Evolutionary conservation across 2,113 vertebrate genomes (phyloP).

Genomic region (Embiotoca jacksoni): DNA sequence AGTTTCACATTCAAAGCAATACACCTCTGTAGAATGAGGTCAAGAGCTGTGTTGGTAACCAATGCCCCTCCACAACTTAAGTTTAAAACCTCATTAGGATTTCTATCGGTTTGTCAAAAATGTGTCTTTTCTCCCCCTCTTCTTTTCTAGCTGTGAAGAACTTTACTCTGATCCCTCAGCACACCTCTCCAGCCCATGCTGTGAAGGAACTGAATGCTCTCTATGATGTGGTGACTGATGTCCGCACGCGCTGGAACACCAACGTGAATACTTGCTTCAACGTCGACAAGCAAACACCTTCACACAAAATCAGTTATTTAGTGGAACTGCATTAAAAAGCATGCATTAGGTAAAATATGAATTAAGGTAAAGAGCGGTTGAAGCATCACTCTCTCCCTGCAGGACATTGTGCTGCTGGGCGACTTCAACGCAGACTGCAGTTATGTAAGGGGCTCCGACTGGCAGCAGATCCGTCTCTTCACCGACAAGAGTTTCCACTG

Average conservation of each 20-base stretch:
- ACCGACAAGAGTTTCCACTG: constrained; percentile 89
- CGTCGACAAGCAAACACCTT: too few relatives aligned
- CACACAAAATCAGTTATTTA: background rate
- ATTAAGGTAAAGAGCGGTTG: background rate
- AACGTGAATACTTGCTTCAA: constrained; percentile 79
- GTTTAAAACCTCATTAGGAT: too few relatives aligned
- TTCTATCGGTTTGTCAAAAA: too few relatives aligned
- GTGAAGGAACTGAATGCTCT: constrained; percentile 87
- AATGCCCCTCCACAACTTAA: too few relatives aligned
- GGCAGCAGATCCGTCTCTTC: constrained; percentile 88
- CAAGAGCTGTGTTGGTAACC: too few relatives aligned
- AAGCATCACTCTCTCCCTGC: background rate
- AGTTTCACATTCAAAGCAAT: too few relatives aligned
- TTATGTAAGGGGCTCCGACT: constrained; percentile 84
- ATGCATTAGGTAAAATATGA: background rate
- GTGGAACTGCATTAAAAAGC: background rate
- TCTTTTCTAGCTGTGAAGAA: constrained; percentile 52
- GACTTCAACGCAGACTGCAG: constrained; percentile 92
- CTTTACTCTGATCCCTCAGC: constrained; percentile 89
- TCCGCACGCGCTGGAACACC: constrained; percentile 84
- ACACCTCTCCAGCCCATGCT: constrained; percentile 86
- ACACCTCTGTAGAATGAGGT: too few relatives aligned
- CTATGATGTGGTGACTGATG: constrained; percentile 87
- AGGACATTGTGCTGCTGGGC: constrained; percentile 93
- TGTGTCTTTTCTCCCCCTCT: background rate